A percentile compares a stretch with the other conserved stretches of the same genome.
Conservation (phyloP, 2,888 invertebrate species). For the Thalpophila matura region DNA sequence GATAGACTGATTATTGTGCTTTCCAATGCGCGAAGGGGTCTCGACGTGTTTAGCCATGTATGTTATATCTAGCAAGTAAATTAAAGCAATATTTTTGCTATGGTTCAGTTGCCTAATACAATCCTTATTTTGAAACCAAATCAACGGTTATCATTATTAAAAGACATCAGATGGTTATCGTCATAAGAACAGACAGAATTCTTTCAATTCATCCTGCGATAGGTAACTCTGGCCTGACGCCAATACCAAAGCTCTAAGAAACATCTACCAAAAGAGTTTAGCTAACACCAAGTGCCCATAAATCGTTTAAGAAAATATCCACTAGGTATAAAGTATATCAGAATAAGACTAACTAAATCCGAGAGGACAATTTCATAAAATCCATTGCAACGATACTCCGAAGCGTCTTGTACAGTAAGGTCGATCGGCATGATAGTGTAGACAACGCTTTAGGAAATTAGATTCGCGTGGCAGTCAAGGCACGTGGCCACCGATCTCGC, state of each 20-base stretch:
- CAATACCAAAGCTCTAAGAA: neutral
- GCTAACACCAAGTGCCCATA: neutral
- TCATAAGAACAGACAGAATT: too few species aligned
- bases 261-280: neutral
- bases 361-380: constrained; percentile 46
- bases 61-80: too few species aligned
- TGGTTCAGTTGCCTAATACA: too few species aligned
- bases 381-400: constrained; percentile 44
- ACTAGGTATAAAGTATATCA: neutral
- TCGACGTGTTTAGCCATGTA: too few species aligned
- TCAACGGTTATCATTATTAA: too few species aligned
- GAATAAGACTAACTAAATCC: constrained; percentile 37
- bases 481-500: constrained; percentile 77
- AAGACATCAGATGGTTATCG: too few species aligned
- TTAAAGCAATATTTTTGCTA: too few species aligned
- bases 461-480: constrained; percentile 79
- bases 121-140: too few species aligned
- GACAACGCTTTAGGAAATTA: constrained; percentile 86
- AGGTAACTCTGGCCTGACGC: too few species aligned
- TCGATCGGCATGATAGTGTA: constrained; percentile 69
- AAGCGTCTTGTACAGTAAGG: constrained; percentile 43
- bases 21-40: too few species aligned
- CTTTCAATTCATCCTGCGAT: too few species aligned
- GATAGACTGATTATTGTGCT: too few species aligned
- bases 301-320: constrained; percentile 1